These are phyloP conservation scores for Trachelus stipa DNA, from an alignment of 2,888 invertebrate species.

Conservation along the genomic window DNA sequence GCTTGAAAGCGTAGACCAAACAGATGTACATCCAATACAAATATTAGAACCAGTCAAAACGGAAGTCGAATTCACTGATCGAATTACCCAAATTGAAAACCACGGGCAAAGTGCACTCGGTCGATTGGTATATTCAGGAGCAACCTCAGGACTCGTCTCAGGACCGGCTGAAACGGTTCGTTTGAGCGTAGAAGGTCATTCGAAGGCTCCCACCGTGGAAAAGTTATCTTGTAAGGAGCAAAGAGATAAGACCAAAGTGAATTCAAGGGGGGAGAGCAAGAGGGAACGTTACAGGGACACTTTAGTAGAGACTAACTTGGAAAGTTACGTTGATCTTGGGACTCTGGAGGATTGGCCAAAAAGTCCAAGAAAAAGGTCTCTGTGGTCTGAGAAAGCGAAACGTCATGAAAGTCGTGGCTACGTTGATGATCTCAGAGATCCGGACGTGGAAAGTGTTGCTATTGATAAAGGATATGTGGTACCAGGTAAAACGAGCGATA, in stretches of 20 bases:
- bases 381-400: not conserved
- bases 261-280: not conserved
- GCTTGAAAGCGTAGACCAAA: not conserved
- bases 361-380: not conserved
- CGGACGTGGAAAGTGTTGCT: not conserved
- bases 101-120: not conserved
- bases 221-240: not conserved
- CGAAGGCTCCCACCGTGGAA: not conserved
- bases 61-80: not conserved
- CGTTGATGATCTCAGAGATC: not conserved
- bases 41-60: not conserved
- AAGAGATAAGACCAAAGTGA: not conserved
- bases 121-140: not conserved
- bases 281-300: not conserved
- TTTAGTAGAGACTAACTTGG: not conserved
- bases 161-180: not conserved
- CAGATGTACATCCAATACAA: not conserved
- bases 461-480: not conserved
- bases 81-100: not conserved
- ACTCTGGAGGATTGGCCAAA: not conserved
- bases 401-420: not conserved
- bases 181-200: not conserved
- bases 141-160: not conserved
- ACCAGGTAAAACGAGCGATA: not conserved
- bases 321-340: not conserved